Evolutionary conservation across 2,888 invertebrate genomes (phyloP).

Genomic region (Epirrhoe alternata): DNA sequence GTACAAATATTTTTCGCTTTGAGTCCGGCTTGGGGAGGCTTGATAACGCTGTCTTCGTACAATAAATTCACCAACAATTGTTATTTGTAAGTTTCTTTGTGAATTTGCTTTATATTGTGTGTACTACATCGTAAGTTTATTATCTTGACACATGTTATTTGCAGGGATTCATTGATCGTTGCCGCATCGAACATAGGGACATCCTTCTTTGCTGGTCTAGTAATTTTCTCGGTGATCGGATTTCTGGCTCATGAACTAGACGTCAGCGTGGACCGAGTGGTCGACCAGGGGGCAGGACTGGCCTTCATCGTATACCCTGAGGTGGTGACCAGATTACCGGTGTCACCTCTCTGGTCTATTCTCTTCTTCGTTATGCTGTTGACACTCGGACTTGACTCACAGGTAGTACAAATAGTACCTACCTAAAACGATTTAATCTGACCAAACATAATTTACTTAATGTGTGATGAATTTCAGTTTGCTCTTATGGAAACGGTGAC

Average conservation of each 20-base stretch:
- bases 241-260: conserved; percentile 91
- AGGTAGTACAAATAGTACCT: conserved; percentile 61
- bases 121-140: too few species aligned
- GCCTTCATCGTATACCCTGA: conserved; percentile 96
- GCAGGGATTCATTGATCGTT: conserved; percentile 90
- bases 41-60: conserved; percentile 93
- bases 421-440: neutral
- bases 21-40: conserved; percentile 94
- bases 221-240: conserved; percentile 93
- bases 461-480: conserved; percentile 76
- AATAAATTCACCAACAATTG: conserved; percentile 94
- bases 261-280: conserved; percentile 88
- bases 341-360: conserved; percentile 93
- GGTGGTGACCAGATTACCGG: conserved; percentile 90
- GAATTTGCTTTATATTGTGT: neutral
- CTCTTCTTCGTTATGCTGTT: conserved; percentile 92
- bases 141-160: conserved; percentile 40
- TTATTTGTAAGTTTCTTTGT: conserved; percentile 85
- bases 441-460: neutral
- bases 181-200: conserved; percentile 91
- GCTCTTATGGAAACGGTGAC: conserved; percentile 91
- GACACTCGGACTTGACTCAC: conserved; percentile 90
- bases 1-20: conserved; percentile 95
- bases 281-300: conserved; percentile 91
- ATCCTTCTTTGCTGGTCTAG: conserved; percentile 92